Evolutionary conservation across 2,113 vertebrate species (phyloP).

Genomic region (Tor tambroides): DNA sequence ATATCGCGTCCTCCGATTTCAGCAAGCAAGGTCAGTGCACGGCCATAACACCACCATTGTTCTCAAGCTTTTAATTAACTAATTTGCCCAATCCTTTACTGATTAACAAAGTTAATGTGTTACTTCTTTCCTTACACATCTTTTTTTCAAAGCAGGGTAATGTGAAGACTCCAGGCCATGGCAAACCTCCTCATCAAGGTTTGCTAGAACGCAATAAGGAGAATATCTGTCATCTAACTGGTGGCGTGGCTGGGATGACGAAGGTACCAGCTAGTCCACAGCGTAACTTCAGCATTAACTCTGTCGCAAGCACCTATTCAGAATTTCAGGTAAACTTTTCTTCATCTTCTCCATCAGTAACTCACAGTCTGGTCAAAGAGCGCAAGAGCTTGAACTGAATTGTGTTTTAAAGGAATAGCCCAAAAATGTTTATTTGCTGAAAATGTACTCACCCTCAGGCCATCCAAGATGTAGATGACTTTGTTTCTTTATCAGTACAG

Average conservation of each 20-base stretch:
- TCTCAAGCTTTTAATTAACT: neutral
- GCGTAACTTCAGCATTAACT: slow-evolving; percentile 85
- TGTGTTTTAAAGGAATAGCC: neutral
- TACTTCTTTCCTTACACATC: neutral
- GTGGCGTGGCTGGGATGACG: slow-evolving; percentile 79
- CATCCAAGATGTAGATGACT: too few relatives aligned
- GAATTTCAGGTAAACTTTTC: slow-evolving; percentile 97
- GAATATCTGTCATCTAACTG: slow-evolving; percentile 73
- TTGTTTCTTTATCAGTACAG: too few relatives aligned
- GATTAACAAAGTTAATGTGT: neutral
- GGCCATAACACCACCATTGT: neutral
- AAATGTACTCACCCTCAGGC: too few relatives aligned
- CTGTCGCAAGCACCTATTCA: slow-evolving; percentile 96
- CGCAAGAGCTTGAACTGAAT: neutral
- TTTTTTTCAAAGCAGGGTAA: slow-evolving; percentile 53
- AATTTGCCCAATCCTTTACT: neutral
- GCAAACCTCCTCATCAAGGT: slow-evolving; percentile 68
- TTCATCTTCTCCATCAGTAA: slow-evolving; percentile 70
- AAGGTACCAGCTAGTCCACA: slow-evolving; percentile 76
- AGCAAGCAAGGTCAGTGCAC: slow-evolving; percentile 82
- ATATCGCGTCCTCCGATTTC: slow-evolving; percentile 76
- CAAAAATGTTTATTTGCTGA: neutral
- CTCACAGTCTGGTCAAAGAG: slow-evolving; percentile 65
- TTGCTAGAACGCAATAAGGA: slow-evolving; percentile 83
- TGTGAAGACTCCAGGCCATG: slow-evolving; percentile 62